Evolutionary conservation across 2,888 invertebrate genomes (phyloP).

Genomic region (Ennomos fuscantarius): DNA sequence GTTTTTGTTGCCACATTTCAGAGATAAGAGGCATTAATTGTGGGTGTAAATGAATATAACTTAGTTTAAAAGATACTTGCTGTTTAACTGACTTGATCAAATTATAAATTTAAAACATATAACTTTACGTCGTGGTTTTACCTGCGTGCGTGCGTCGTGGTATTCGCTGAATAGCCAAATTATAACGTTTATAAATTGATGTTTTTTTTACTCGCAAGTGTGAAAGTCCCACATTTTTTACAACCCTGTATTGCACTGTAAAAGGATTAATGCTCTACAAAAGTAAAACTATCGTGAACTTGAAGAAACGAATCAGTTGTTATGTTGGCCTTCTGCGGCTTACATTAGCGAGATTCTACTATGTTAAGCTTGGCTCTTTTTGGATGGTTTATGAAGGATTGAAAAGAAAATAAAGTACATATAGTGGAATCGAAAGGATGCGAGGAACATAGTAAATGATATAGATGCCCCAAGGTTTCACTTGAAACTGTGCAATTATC

Average conservation of each 20-base stretch:
- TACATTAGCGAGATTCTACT: neutral
- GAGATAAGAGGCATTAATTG: conserved; percentile 32
- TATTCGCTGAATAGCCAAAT: too few species aligned
- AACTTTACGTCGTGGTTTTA: too few species aligned
- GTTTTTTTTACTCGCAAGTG: conserved; percentile 5
- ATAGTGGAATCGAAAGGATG: too few species aligned
- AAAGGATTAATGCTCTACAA: conserved; percentile 35
- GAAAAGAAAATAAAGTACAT: too few species aligned
- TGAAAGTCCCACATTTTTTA: conserved; percentile 6
- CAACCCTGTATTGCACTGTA: conserved; percentile 30
- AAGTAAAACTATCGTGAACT: conserved; percentile 8
- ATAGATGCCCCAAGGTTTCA: too few species aligned
- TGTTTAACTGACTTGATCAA: too few species aligned
- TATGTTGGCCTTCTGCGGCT: neutral
- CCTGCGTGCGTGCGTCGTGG: too few species aligned
- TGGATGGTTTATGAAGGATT: too few species aligned
- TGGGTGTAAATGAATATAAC: conserved; percentile 10
- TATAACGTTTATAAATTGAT: neutral
- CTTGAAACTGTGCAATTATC: too few species aligned
- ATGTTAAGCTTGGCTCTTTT: too few species aligned
- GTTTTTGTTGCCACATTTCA: conserved; percentile 30
- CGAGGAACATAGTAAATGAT: too few species aligned
- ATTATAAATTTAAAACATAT: too few species aligned
- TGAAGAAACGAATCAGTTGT: neutral
- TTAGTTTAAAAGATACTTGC: neutral